A percentile compares a stretch with the other conserved stretches of the same genome.
Conservation (phyloP, 2,888 invertebrate genomes). For the Drosophila infuscata region DNA sequence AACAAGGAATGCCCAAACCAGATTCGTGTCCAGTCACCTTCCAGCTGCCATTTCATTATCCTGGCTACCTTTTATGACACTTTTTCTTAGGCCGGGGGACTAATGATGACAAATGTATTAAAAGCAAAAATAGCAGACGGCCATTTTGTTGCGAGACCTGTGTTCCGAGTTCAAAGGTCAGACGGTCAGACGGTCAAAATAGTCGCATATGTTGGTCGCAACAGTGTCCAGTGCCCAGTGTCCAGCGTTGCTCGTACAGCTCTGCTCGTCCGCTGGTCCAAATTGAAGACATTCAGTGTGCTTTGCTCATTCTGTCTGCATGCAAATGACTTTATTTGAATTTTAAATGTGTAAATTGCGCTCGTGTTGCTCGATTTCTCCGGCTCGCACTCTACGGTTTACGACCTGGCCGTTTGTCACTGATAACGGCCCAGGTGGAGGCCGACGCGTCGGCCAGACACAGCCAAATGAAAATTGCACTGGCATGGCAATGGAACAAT, state of each 20-base stretch:
- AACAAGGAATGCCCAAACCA: constrained; percentile 5
- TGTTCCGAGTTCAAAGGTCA: constrained; percentile 66
- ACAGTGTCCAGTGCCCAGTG: constrained; percentile 45
- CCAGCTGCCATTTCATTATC: constrained; percentile 39
- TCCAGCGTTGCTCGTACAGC: constrained; percentile 23
- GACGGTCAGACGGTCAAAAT: constrained; percentile 62
- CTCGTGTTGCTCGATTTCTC: constrained; percentile 59
- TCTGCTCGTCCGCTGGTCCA: constrained; percentile 9
- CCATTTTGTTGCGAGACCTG: constrained; percentile 26
- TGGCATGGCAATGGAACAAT: constrained; percentile 63
- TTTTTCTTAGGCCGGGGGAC: constrained; percentile 55
- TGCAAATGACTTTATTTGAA: constrained; percentile 79
- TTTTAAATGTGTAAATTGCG: constrained; percentile 79
- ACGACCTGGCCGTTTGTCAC: constrained; percentile 78
- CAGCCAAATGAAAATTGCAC: constrained; percentile 72
- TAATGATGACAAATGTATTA: constrained; percentile 77
- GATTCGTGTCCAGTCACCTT: constrained; percentile 36
- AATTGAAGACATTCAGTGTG: constrained; percentile 3
- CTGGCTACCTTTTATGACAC: constrained; percentile 36
- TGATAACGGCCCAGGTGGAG: constrained; percentile 67
- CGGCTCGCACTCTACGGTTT: constrained; percentile 46
- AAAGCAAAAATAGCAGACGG: constrained; percentile 37
- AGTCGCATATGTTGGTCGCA: constrained; percentile 71
- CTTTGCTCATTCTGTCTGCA: constrained; percentile 70
- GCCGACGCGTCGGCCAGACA: constrained; percentile 47